Evolutionary conservation across 2,888 invertebrate genomes (phyloP).

Genomic region (Bugulina stolonifera): DNA sequence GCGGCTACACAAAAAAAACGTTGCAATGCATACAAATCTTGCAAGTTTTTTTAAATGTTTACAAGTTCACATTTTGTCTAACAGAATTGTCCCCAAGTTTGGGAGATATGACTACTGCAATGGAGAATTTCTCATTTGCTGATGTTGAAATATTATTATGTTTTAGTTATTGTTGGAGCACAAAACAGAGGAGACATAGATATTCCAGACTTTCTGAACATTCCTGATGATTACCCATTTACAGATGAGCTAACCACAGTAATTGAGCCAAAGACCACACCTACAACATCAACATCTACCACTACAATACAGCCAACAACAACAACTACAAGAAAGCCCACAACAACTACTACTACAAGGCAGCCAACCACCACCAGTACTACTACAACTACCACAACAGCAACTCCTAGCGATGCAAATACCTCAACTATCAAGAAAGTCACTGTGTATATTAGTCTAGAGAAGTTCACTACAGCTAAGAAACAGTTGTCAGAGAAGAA

Average conservation of each 20-base stretch:
- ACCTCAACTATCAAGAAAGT: background rate
- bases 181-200: background rate
- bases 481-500: background rate
- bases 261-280: background rate
- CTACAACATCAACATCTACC: background rate
- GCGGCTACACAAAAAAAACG: too few species aligned
- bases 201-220: background rate
- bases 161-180: background rate
- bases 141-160: too few species aligned
- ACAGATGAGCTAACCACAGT: background rate
- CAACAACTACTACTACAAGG: background rate
- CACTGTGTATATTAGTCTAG: too few species aligned
- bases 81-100: too few species aligned
- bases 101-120: too few species aligned
- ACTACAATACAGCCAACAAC: background rate
- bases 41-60: too few species aligned
- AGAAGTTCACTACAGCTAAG: background rate
- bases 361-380: background rate
- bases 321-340: background rate
- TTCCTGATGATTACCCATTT: background rate
- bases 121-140: too few species aligned
- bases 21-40: too few species aligned
- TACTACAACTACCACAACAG: background rate
- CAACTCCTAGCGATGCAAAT: background rate
- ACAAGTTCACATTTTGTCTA: too few species aligned